phyloP scores from a whole-genome alignment of 2,113 vertebrate species.

The Lethenteron reissneri region DNA sequence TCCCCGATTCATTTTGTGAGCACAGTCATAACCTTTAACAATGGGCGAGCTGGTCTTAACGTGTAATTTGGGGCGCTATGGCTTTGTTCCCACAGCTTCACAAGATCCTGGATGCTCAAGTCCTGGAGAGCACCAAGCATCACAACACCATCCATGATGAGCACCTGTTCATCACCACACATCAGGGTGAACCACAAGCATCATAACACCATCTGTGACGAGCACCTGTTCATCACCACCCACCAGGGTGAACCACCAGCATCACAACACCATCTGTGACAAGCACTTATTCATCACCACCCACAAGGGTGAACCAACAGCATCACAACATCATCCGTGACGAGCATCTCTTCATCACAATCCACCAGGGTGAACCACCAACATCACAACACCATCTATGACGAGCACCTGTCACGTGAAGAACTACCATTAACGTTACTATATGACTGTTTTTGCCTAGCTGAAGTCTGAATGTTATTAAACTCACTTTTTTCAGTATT shows the following conservation, averaged over 20 bases:
- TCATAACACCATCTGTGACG: constrained; percentile 21
- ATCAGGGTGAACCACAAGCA: constrained; percentile 47
- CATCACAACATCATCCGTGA: too few species aligned
- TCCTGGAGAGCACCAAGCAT: constrained; percentile 62
- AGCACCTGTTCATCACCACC: constrained; percentile 89
- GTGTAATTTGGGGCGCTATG: background rate
- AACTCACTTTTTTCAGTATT: too few species aligned
- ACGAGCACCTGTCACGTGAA: too few species aligned
- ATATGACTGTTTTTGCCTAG: too few species aligned
- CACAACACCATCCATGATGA: constrained; percentile 53
- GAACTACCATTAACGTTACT: too few species aligned
- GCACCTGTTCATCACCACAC: constrained; percentile 48
- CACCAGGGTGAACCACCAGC: constrained; percentile 54
- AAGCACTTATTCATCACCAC: constrained; percentile 94
- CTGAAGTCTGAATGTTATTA: too few species aligned
- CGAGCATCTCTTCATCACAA: constrained; percentile 37
- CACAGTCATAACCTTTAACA: too few species aligned
- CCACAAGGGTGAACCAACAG: constrained; percentile 53
- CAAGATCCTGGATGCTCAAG: constrained; percentile 60
- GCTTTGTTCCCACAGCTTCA: constrained; percentile 38
- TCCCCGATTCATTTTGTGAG: too few species aligned
- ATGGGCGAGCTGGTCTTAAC: too few species aligned
- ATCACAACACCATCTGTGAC: constrained; percentile 17
- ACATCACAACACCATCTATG: too few species aligned
- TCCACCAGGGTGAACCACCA: constrained; percentile 56